Evolutionary conservation across 2,797 vertebrate species (phyloP).

Genomic region (Decapterus maruadsi): DNA sequence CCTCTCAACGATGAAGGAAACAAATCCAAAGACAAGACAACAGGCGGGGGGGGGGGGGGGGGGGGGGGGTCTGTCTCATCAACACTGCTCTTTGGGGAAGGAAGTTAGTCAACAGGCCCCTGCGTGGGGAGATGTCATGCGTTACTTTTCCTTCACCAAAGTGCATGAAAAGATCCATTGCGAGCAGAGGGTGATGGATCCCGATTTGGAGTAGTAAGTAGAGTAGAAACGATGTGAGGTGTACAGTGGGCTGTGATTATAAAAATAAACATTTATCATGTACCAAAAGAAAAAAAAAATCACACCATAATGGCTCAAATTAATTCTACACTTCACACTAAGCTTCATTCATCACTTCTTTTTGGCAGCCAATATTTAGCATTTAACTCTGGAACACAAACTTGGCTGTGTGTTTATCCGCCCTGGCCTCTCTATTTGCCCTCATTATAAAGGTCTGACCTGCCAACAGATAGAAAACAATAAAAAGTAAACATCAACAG

Average conservation of each 20-base stretch:
- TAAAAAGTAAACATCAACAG: slow-evolving; percentile 64
- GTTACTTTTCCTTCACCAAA: slow-evolving; percentile 26
- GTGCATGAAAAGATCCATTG: neutral
- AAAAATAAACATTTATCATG: slow-evolving; percentile 5
- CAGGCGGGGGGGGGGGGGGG: slow-evolving; percentile 42
- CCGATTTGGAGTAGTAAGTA: no score
- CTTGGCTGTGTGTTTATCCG: slow-evolving; percentile 38
- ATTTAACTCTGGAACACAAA: slow-evolving; percentile 48
- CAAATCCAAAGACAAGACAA: slow-evolving; percentile 51
- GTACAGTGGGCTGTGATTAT: neutral
- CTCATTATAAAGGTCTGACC: slow-evolving; percentile 71
- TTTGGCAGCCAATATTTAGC: slow-evolving; percentile 40
- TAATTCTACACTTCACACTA: slow-evolving; percentile 29
- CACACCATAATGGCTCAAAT: slow-evolving; percentile 20
- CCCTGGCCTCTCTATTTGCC: slow-evolving; percentile 50
- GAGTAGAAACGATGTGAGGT: neutral
- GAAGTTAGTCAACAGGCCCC: slow-evolving; percentile 58
- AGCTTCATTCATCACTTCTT: slow-evolving; percentile 43
- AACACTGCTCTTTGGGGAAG: slow-evolving; percentile 52
- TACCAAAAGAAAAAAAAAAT: neutral
- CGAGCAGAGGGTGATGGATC: neutral
- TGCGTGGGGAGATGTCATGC: slow-evolving; percentile 28
- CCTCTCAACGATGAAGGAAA: slow-evolving; percentile 62
- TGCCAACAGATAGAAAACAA: slow-evolving; percentile 58
- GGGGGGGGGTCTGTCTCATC: slow-evolving; percentile 40